Percentiles rank a stretch among this genome's conserved stretches.
These are phyloP conservation scores for Formica selysi DNA, from an alignment of 1,140 invertebrate species.

Conservation along the genomic window DNA sequence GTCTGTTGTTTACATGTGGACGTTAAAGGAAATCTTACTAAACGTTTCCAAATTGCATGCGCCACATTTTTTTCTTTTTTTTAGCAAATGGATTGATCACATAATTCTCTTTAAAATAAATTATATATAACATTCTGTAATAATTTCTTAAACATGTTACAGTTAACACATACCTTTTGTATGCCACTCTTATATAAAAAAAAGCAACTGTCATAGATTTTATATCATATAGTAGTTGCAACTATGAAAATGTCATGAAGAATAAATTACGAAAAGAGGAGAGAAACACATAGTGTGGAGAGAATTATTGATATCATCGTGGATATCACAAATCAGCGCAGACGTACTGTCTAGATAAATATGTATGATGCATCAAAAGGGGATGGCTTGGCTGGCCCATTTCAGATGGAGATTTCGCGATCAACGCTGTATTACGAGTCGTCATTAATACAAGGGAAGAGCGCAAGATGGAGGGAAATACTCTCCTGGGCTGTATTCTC, in stretches of 20 bases:
- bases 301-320: background rate
- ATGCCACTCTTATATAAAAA: too few species aligned
- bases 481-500: conserved; percentile 26
- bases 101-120: background rate
- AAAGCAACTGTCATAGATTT: background rate
- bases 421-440: conserved; percentile 49
- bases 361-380: conserved; percentile 29
- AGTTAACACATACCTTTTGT: background rate
- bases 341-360: conserved; percentile 62
- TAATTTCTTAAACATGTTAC: background rate
- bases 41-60: conserved; percentile 19
- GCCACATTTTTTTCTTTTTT: background rate
- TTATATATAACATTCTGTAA: background rate
- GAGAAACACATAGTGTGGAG: background rate
- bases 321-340: conserved; percentile 8
- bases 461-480: conserved; percentile 17
- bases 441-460: conserved; percentile 59
- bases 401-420: conserved; percentile 68
- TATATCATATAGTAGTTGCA: background rate
- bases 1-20: background rate
- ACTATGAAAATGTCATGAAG: background rate
- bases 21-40: conserved; percentile 19
- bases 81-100: too few species aligned
- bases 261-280: conserved; percentile 10
- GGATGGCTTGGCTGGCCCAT: conserved; percentile 26